phyloP scores from a whole-genome alignment of 2,888 invertebrate species.

The Eustalomyia histrio region DNA sequence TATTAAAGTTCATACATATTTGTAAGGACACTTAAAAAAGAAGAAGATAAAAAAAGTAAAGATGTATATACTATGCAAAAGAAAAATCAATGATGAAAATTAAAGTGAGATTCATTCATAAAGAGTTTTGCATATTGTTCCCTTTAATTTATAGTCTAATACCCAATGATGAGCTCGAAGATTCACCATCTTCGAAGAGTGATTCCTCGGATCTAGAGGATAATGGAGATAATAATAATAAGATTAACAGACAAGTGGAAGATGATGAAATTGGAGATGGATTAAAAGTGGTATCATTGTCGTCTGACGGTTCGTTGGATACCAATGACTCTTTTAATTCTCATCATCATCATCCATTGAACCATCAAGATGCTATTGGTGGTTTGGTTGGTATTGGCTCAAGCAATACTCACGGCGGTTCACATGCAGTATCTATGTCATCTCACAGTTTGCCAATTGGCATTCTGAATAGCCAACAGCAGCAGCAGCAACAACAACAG shows the following conservation, averaged over 20 bases:
- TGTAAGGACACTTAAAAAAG: slow-evolving; percentile 37
- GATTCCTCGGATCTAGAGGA: slow-evolving; percentile 85
- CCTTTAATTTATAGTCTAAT: slow-evolving; percentile 84
- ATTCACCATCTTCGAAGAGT: slow-evolving; percentile 88
- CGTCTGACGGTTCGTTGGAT: slow-evolving; percentile 75
- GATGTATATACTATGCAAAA: slow-evolving; percentile 1
- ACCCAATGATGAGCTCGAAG: slow-evolving; percentile 90
- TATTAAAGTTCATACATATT: background rate
- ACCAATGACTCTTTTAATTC: slow-evolving; percentile 76
- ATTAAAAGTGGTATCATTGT: slow-evolving; percentile 75
- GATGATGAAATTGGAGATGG: slow-evolving; percentile 80
- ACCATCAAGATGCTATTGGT: slow-evolving; percentile 76
- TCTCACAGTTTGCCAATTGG: slow-evolving; percentile 60
- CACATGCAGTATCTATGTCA: slow-evolving; percentile 66
- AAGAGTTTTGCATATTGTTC: slow-evolving; percentile 4
- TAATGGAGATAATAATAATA: slow-evolving; percentile 64
- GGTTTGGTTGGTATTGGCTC: slow-evolving; percentile 75
- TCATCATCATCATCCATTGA: slow-evolving; percentile 75
- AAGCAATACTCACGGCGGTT: slow-evolving; percentile 58
- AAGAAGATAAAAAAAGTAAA: slow-evolving; percentile 7
- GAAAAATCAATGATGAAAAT: slow-evolving; percentile 60
- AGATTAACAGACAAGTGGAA: slow-evolving; percentile 76
- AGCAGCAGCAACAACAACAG: slow-evolving; percentile 76
- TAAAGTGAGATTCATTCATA: background rate
- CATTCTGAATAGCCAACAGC: slow-evolving; percentile 54